Evolutionary conservation across 37 sponge, comb jelly and placozoan species (phyloP), one percentile per base, ranked within the genome.

Genomic region (Ephydatia muelleri): DNA sequence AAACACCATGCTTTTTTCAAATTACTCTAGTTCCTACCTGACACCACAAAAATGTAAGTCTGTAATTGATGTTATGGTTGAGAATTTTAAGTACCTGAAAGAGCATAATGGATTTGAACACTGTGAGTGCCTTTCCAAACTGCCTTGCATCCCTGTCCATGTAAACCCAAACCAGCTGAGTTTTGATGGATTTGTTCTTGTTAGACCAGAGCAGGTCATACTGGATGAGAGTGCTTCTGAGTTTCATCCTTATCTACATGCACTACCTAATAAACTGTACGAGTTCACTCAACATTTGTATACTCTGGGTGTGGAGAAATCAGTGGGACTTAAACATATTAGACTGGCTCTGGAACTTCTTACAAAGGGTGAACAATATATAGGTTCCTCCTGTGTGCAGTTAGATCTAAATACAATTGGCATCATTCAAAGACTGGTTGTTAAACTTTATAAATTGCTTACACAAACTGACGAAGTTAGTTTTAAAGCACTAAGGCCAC

Each of bases 1-100:
- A 35, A 43, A 79, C 27, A 30, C 33, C 11, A 8, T 26, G 5
- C 71, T 90, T 6, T 85, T 90, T 70, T 19, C 39, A 26, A 90
- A 75, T 11, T 90, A 77, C 57, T 72, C 88, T 74, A 26, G 3
- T 23, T 29, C 29, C 0, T 26, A 30, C 28, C 25, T 27, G 23
- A 71, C 57, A 27, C 76, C 82, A 4, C 68, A 21, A 23, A 34
- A 43, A 37, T 12, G 5, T 76, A 38, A 29, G 13, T 30, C 31
- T 65, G n/a, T 88, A 0, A n/a, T 83, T 21, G 22, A 47, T 19
- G 37, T 83, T 2, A 65, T 88, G 19, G 16, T 21, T 27, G 26
- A 49, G 0, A 30, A 70, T 31, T 75, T 88, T 21, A 13, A 64
- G 33, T 83, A 65, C 23, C 49, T 83, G 12, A 33, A 65, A 22